These are phyloP conservation scores for Mythimna loreyi DNA, from an alignment of 2,888 invertebrate species.

Conservation along the genomic window DNA sequence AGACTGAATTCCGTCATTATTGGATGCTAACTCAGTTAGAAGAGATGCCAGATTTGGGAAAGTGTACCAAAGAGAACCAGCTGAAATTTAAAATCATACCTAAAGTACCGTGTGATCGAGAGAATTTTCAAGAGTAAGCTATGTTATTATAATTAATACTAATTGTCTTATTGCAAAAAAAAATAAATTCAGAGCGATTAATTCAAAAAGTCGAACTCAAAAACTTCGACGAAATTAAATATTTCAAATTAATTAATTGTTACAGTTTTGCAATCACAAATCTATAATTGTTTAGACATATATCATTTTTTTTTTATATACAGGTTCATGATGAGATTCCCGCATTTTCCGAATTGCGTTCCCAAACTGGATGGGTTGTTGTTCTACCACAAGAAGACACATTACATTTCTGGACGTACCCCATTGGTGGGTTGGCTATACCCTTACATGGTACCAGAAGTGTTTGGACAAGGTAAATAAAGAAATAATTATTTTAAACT, in stretches of 20 bases:
- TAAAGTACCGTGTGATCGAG: constrained; percentile 82
- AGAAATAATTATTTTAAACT: too few relatives aligned
- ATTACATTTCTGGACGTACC: constrained; percentile 95
- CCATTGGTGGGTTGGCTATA: constrained; percentile 98
- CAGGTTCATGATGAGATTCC: constrained; percentile 82
- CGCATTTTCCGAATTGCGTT: constrained; percentile 77
- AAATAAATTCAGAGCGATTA: too few relatives aligned
- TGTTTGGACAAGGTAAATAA: constrained; percentile 89
- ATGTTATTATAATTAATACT: not conserved
- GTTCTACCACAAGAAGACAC: constrained; percentile 96
- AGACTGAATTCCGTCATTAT: constrained; percentile 96
- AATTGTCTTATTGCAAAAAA: not conserved
- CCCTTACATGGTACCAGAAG: constrained; percentile 96
- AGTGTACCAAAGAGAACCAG: constrained; percentile 77
- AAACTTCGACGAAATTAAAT: too few relatives aligned
- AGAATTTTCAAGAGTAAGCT: constrained; percentile 84
- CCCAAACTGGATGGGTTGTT: constrained; percentile 95
- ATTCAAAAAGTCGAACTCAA: too few relatives aligned
- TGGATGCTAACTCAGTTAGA: constrained; percentile 94
- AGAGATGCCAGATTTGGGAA: constrained; percentile 90
- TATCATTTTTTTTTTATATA: constrained; percentile 37
- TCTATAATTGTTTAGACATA: not conserved
- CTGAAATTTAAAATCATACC: constrained; percentile 88
- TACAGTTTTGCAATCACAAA: not conserved
- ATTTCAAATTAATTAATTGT: not conserved